These are phyloP conservation scores for Heliconius himera DNA, from an alignment of 1,140 invertebrate species.

Conservation along the genomic window DNA sequence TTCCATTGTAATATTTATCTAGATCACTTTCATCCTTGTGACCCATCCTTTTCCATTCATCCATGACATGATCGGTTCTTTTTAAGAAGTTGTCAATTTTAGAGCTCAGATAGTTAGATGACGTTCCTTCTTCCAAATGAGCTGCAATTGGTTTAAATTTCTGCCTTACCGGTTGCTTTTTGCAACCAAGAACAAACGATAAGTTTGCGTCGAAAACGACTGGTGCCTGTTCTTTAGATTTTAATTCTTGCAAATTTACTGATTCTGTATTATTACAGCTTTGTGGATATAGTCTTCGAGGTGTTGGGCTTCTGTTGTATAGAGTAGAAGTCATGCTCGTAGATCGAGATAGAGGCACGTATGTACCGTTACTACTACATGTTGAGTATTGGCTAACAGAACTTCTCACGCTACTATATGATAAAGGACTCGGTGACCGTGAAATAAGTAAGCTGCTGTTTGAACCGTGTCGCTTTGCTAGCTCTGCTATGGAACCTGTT, in stretches of 20 bases:
- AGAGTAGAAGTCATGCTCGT: constrained; percentile 73
- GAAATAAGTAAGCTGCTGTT: constrained; percentile 61
- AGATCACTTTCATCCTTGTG: constrained; percentile 81
- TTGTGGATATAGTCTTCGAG: constrained; percentile 85
- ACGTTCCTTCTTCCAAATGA: constrained; percentile 87
- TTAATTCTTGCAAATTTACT: constrained; percentile 82
- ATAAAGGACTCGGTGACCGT: constrained; percentile 74
- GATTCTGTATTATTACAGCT: constrained; percentile 76
- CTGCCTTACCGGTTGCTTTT: constrained; percentile 86
- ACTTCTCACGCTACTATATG: constrained; percentile 70
- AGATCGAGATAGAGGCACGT: constrained; percentile 68
- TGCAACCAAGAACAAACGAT: constrained; percentile 88
- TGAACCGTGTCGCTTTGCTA: constrained; percentile 69
- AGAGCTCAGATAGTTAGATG: constrained; percentile 87
- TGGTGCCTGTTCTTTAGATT: constrained; percentile 86
- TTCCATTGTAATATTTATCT: constrained; percentile 65
- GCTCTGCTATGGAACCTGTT: constrained; percentile 76
- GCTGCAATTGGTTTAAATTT: constrained; percentile 87
- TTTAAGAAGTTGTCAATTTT: constrained; percentile 91
- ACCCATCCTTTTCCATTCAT: constrained; percentile 88
- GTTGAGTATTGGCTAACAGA: constrained; percentile 75
- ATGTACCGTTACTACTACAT: constrained; percentile 75
- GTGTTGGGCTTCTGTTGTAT: constrained; percentile 76
- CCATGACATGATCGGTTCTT: constrained; percentile 92
- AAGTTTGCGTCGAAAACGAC: constrained; percentile 91